Evolutionary conservation across 2,113 vertebrate species (phyloP).

Genomic region (Pedetes capensis): DNA sequence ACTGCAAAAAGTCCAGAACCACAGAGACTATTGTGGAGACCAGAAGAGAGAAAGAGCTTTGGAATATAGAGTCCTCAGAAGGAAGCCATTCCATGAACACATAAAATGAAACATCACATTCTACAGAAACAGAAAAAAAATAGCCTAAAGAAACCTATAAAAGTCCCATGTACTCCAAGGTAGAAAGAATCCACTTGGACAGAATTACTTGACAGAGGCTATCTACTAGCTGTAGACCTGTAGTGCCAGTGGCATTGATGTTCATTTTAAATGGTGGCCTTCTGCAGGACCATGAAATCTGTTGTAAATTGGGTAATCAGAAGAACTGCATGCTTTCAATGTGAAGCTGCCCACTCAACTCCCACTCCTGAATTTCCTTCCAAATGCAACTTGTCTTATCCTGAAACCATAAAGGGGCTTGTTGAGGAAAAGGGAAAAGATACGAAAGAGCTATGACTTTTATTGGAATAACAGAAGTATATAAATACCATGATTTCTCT

Average conservation of each 20-base stretch:
- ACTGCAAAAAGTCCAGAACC: fast-evolving
- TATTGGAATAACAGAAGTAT: background rate
- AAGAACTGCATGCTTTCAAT: background rate
- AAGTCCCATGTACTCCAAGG: background rate
- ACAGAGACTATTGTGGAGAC: fast-evolving
- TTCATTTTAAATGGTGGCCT: background rate
- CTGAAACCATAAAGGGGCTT: background rate
- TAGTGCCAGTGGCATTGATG: background rate
- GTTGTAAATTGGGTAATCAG: background rate
- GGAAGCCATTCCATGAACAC: background rate
- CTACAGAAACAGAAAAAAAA: background rate
- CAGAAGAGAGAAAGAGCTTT: background rate
- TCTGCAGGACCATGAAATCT: background rate
- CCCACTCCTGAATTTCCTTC: background rate
- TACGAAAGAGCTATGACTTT: background rate
- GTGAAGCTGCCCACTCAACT: background rate
- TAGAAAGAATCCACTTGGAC: background rate
- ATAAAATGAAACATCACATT: background rate
- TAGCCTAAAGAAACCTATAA: background rate
- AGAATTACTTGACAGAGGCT: background rate
- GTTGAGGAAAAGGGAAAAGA: background rate
- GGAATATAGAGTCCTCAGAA: background rate
- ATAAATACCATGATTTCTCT: background rate
- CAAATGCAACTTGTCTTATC: background rate
- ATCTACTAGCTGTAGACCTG: fast-evolving